Conservation (phyloP, 2,888 invertebrate species). For the Aleiodes leptofemur region DNA sequence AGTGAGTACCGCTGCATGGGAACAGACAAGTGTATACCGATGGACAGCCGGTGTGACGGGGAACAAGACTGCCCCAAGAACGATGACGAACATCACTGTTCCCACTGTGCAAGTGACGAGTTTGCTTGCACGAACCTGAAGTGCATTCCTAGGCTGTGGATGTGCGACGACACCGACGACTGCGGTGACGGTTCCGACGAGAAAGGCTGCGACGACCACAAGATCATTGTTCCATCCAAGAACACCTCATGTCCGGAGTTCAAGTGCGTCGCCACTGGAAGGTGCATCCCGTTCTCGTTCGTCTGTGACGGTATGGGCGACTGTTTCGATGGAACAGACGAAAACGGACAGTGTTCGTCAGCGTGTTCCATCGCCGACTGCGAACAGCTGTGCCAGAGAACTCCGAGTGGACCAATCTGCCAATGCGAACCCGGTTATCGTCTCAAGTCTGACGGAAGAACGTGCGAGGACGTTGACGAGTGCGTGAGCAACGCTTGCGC, state of each 20-base stretch:
- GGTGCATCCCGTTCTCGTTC: constrained; percentile 80
- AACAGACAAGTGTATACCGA: constrained; percentile 64
- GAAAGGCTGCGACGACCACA: constrained; percentile 62
- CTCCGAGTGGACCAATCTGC: constrained; percentile 83
- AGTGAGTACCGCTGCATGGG: constrained; percentile 63
- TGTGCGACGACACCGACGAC: constrained; percentile 81
- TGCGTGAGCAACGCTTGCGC: constrained; percentile 81
- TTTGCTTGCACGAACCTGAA: constrained; percentile 79
- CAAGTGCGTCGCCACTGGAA: constrained; percentile 78
- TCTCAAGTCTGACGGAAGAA: constrained; percentile 76
- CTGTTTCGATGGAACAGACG: constrained; percentile 84
- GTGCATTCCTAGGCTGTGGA: constrained; percentile 79
- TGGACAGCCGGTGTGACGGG: constrained; percentile 79
- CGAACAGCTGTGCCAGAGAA: constrained; percentile 79
- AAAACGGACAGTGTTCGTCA: constrained; percentile 80
- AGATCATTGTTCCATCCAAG: background rate
- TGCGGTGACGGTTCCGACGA: constrained; percentile 87
- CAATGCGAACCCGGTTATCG: constrained; percentile 80
- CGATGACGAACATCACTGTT: constrained; percentile 83
- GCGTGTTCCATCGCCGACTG: constrained; percentile 76
- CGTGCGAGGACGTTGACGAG: constrained; percentile 85
- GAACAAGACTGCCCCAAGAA: constrained; percentile 83
- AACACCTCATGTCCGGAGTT: constrained; percentile 74
- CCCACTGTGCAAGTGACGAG: constrained; percentile 74
- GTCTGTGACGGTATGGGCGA: constrained; percentile 81